These are phyloP conservation scores for Lepidochitona cinerea DNA, from an alignment of 2,888 invertebrate species.

Conservation along the genomic window DNA sequence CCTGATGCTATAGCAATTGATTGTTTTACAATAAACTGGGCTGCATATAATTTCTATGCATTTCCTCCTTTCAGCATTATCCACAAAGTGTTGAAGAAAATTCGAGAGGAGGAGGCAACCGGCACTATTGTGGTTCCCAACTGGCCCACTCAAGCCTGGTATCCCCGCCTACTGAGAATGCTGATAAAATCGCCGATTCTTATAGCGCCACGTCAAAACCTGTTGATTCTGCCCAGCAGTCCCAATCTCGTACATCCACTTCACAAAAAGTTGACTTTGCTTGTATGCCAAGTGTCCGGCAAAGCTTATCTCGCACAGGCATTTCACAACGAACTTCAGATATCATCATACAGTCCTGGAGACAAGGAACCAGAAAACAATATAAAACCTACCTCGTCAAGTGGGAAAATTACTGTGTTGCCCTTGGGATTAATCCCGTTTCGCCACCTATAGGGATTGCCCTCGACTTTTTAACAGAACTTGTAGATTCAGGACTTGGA, in stretches of 20 bases:
- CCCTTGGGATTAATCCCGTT: constrained; percentile 26
- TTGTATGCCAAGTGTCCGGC: constrained; percentile 14
- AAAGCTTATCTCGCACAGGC: neutral
- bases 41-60: too few species aligned
- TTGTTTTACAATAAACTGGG: too few species aligned
- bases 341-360: constrained; percentile 32
- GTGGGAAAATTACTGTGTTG: constrained; percentile 32
- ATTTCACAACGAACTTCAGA: constrained; percentile 8
- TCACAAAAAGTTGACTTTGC: constrained; percentile 9
- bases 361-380: constrained; percentile 25
- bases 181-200: too few species aligned
- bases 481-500: constrained; percentile 16
- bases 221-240: neutral
- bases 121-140: constrained; percentile 14
- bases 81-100: constrained; percentile 14
- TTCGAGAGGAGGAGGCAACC: constrained; percentile 10
- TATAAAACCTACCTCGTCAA: constrained; percentile 26
- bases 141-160: constrained; percentile 26
- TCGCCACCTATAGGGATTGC: constrained; percentile 22
- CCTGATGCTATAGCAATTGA: too few species aligned
- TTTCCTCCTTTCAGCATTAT: too few species aligned
- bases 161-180: constrained; percentile 9
- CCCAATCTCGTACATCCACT: neutral
- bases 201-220: too few species aligned
- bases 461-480: constrained; percentile 21